These are phyloP conservation scores for Desmodus rotundus DNA, from an alignment of 2,113 vertebrate genomes.

Conservation along the genomic window DNA sequence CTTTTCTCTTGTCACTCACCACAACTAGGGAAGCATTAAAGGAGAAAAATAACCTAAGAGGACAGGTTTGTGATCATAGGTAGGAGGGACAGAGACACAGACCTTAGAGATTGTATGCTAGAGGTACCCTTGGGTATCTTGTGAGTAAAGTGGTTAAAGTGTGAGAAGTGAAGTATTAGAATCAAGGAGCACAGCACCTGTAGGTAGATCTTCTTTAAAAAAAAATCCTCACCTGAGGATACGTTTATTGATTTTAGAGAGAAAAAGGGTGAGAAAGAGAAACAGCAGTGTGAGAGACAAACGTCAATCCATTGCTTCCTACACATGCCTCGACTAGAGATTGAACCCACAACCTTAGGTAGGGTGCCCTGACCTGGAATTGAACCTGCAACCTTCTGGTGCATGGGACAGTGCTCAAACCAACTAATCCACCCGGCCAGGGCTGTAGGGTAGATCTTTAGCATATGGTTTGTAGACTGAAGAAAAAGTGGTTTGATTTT, in stretches of 20 bases:
- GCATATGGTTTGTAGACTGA: neutral
- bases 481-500: neutral
- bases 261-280: too few species aligned
- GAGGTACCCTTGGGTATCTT: neutral
- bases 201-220: too few species aligned
- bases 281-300: too few species aligned
- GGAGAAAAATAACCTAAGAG: neutral
- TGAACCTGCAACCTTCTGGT: too few species aligned
- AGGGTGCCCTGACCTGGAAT: too few species aligned
- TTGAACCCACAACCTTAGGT: too few species aligned
- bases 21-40: neutral
- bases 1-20: neutral
- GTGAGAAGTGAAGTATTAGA: neutral
- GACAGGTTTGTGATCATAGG: neutral
- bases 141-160: neutral
- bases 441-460: neutral
- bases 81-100: neutral
- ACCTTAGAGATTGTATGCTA: neutral
- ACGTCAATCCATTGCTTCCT: too few species aligned
- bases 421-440: too few species aligned
- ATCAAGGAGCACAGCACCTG: neutral
- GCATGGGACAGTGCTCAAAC: too few species aligned
- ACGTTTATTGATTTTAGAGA: too few species aligned
- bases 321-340: too few species aligned
- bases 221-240: too few species aligned